Conservation (phyloP, 2,113 vertebrate species). For the Cyanocitta stelleri region DNA sequence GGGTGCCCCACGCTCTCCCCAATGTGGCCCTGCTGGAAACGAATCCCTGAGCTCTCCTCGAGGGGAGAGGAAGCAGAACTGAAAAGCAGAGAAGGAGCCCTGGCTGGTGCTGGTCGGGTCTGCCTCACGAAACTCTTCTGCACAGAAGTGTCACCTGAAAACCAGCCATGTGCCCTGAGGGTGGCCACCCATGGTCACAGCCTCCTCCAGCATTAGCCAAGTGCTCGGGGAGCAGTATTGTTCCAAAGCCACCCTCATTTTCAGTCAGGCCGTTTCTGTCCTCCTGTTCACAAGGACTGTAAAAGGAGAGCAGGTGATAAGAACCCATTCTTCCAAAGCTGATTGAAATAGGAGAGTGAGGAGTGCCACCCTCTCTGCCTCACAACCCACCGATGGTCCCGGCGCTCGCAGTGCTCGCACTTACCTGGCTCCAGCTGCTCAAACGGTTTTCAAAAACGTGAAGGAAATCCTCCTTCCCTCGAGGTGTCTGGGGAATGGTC, state of each 20-base stretch:
- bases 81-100: background rate
- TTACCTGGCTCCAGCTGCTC: background rate
- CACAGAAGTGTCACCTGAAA: background rate
- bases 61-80: background rate
- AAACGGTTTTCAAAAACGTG: background rate
- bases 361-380: background rate
- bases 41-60: too few relatives aligned
- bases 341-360: background rate
- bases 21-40: fast-evolving
- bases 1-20: background rate
- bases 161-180: background rate
- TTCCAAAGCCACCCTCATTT: background rate
- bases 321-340: background rate
- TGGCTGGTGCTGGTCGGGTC: background rate
- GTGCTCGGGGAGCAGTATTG: background rate
- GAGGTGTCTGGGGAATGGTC: background rate
- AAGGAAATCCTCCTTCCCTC: background rate
- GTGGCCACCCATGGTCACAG: background rate
- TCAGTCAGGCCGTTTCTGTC: background rate
- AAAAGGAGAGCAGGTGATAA: background rate
- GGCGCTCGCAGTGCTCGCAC: fast-evolving
- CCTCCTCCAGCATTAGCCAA: background rate
- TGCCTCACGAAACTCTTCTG: background rate
- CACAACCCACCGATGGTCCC: background rate
- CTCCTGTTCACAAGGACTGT: background rate